Percentiles rank a stretch among this genome's conserved stretches.
These are phyloP conservation scores for Morelia viridis DNA, from an alignment of 2,797 vertebrate species.

Conservation along the genomic window DNA sequence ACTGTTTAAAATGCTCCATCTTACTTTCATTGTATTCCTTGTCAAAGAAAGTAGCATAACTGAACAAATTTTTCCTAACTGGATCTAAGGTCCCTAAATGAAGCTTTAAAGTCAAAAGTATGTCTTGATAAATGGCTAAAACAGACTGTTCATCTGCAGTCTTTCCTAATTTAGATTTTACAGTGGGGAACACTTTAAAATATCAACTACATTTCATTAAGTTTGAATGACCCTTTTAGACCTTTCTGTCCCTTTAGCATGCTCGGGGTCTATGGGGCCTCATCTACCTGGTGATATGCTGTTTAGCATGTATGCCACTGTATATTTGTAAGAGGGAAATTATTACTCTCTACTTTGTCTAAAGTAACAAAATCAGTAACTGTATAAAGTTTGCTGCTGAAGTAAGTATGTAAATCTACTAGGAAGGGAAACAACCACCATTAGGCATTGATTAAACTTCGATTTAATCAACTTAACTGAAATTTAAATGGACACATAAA, in stretches of 20 bases:
- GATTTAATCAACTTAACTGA: neutral
- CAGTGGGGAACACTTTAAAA: neutral
- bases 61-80: neutral
- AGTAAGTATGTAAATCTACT: neutral
- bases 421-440: neutral
- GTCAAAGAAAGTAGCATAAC: neutral
- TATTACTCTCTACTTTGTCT: neutral
- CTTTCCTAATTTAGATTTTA: neutral
- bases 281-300: neutral
- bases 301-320: neutral
- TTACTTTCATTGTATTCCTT: neutral
- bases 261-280: neutral
- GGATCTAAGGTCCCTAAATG: neutral
- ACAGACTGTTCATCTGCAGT: neutral
- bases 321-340: neutral
- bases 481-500: neutral
- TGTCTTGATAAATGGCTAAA: neutral
- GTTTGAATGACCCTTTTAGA: neutral
- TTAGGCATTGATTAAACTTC: neutral
- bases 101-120: neutral
- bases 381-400: neutral
- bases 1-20: neutral
- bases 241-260: neutral
- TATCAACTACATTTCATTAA: neutral
- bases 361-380: neutral